Conservation (phyloP, 2,113 vertebrate species). For the Regulus satrapa region DNA sequence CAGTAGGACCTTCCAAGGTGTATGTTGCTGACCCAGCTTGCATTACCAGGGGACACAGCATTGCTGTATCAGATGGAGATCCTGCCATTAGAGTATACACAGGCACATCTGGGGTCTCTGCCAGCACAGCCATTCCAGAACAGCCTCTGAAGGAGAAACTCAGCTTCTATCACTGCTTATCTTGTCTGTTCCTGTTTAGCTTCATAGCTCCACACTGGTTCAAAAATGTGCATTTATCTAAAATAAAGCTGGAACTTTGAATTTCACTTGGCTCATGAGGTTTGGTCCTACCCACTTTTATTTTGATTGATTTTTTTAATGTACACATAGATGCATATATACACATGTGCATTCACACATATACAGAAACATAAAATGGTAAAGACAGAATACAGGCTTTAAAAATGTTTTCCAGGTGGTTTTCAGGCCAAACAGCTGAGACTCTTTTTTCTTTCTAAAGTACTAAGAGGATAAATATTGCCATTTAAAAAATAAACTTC, state of each 20-base stretch:
- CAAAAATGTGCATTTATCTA: not conserved
- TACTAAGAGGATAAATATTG: slow-evolving; percentile 21
- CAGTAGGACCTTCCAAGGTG: not conserved
- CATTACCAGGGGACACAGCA: not conserved
- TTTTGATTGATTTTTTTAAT: not conserved
- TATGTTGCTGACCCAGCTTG: not conserved
- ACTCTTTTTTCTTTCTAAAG: not conserved
- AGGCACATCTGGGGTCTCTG: not conserved
- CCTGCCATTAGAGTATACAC: not conserved
- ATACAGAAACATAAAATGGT: not conserved
- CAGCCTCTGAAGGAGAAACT: not conserved
- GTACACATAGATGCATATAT: not conserved
- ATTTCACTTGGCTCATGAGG: not conserved
- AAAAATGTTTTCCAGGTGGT: not conserved
- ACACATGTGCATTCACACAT: not conserved
- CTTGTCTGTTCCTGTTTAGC: not conserved
- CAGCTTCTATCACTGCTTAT: not conserved
- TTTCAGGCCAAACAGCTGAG: not conserved
- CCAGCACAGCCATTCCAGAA: not conserved
- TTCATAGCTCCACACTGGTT: not conserved
- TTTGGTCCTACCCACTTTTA: not conserved
- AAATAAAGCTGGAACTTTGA: not conserved
- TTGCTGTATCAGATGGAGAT: not conserved
- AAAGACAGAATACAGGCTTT: not conserved
- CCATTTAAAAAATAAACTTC: slow-evolving; percentile 52